Conservation (phyloP, 92 coral and sea anemone species). For the Zoanthus sociatus region DNA sequence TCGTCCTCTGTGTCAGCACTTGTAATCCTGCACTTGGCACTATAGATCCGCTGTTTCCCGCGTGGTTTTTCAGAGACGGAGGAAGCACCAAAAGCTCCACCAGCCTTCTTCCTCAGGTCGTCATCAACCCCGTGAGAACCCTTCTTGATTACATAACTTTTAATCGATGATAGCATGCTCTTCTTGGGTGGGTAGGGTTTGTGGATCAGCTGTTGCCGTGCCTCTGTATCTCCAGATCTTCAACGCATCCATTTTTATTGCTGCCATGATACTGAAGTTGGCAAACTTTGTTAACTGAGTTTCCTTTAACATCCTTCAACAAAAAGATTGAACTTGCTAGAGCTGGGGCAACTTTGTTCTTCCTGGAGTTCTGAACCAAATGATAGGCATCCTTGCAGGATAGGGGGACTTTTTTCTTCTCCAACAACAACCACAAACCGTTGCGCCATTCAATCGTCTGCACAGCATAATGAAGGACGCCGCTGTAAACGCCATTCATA, state of each 20-base stretch:
- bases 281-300: conserved; percentile 38
- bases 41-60: conserved; percentile 26
- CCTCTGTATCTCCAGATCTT: conserved; percentile 16
- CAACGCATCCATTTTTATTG: background rate
- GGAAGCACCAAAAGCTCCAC: conserved; percentile 27
- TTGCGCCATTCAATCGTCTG: conserved; percentile 46
- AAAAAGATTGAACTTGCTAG: conserved; percentile 56
- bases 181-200: conserved; percentile 23
- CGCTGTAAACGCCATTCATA: conserved; percentile 60
- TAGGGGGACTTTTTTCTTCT: conserved; percentile 19
- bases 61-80: conserved; percentile 35
- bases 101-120: conserved; percentile 9
- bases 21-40: background rate
- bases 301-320: conserved; percentile 32
- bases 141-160: conserved; percentile 28
- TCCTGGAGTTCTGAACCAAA: conserved; percentile 48
- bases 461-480: conserved; percentile 52
- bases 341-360: conserved; percentile 51
- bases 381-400: conserved; percentile 33
- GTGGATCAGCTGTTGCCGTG: conserved; percentile 56
- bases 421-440: background rate
- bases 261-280: conserved; percentile 50
- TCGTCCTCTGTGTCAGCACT: conserved; percentile 1
- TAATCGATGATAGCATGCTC: conserved; percentile 26
- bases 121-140: conserved; percentile 31